These are phyloP conservation scores for Synanceia verrucosa DNA, from an alignment of 2,797 vertebrate species.

Conservation along the genomic window DNA sequence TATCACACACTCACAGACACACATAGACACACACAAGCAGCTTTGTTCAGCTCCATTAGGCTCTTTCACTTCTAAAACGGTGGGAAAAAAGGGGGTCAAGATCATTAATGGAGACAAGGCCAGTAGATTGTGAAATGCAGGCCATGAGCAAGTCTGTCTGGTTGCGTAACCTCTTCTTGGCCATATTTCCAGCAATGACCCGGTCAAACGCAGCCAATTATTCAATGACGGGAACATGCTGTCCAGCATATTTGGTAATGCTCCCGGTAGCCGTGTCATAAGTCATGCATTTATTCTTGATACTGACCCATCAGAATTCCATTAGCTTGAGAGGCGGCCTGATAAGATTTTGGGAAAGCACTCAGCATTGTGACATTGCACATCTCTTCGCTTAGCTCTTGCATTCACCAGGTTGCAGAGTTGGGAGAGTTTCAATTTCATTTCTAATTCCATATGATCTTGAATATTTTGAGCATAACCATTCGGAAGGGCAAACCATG, in stretches of 20 bases:
- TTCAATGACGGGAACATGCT: slow-evolving; percentile 68
- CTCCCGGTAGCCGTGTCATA: slow-evolving; percentile 68
- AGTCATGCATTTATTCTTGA: slow-evolving; percentile 72
- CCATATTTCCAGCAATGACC: slow-evolving; percentile 73
- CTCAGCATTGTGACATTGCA: slow-evolving; percentile 64
- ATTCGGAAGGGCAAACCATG: slow-evolving; percentile 58
- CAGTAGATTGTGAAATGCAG: slow-evolving; percentile 74
- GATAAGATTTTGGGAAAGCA: slow-evolving; percentile 66
- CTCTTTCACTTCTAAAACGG: slow-evolving; percentile 69
- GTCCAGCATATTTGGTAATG: slow-evolving; percentile 72
- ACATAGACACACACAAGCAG: slow-evolving; percentile 43
- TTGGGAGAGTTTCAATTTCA: slow-evolving; percentile 62
- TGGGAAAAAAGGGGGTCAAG: slow-evolving; percentile 72
- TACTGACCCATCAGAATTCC: slow-evolving; percentile 74
- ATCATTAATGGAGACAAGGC: slow-evolving; percentile 76
- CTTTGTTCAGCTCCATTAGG: slow-evolving; percentile 79
- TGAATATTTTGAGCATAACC: slow-evolving; percentile 45
- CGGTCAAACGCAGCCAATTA: slow-evolving; percentile 73
- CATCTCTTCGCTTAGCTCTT: slow-evolving; percentile 51
- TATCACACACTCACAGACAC: slow-evolving; percentile 33
- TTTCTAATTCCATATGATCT: slow-evolving; percentile 67
- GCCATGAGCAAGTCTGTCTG: slow-evolving; percentile 64
- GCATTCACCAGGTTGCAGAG: slow-evolving; percentile 29
- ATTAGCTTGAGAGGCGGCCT: slow-evolving; percentile 62
- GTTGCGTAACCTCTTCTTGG: slow-evolving; percentile 75